Conservation (phyloP, 2,888 invertebrate genomes). For the Cordilura impudica region DNA sequence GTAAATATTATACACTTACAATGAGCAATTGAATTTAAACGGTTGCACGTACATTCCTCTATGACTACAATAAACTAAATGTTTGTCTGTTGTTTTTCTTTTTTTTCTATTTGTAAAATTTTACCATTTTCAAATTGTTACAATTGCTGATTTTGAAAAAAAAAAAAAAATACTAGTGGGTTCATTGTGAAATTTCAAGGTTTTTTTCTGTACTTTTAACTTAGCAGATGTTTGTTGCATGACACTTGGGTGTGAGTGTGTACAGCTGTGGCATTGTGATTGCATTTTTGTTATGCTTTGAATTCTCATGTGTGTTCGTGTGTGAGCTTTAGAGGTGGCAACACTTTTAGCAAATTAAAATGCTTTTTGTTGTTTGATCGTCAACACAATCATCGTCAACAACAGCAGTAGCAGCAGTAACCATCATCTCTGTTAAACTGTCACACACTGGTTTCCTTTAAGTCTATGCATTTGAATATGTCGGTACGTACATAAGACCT, state of each 20-base stretch:
- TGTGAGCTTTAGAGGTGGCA: constrained; percentile 36
- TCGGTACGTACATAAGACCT: constrained; percentile 34
- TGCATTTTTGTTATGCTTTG: constrained; percentile 1
- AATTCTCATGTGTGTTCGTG: background rate
- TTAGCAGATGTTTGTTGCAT: background rate
- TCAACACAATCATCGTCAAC: constrained; percentile 31
- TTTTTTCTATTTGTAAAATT: background rate
- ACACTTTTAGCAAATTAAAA: constrained; percentile 36
- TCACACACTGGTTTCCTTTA: constrained; percentile 38
- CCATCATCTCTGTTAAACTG: constrained; percentile 49
- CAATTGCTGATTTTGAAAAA: constrained; percentile 56
- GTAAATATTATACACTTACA: constrained; percentile 13
- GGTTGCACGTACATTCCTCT: constrained; percentile 1
- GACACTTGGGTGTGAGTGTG: background rate
- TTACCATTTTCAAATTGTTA: constrained; percentile 46
- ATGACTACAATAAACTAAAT: background rate
- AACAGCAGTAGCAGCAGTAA: constrained; percentile 23
- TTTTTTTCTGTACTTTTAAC: background rate
- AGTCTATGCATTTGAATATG: constrained; percentile 22
- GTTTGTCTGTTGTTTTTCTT: background rate
- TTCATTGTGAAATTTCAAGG: constrained; percentile 50
- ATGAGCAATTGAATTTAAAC: constrained; percentile 48
- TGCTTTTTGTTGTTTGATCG: constrained; percentile 35
- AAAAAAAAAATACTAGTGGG: constrained; percentile 46
- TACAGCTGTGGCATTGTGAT: constrained; percentile 31